Percentiles rank a stretch among this genome's conserved stretches.
phyloP scores from a whole-genome alignment of 2,888 invertebrate genomes.

The Calephelis perditalis region DNA sequence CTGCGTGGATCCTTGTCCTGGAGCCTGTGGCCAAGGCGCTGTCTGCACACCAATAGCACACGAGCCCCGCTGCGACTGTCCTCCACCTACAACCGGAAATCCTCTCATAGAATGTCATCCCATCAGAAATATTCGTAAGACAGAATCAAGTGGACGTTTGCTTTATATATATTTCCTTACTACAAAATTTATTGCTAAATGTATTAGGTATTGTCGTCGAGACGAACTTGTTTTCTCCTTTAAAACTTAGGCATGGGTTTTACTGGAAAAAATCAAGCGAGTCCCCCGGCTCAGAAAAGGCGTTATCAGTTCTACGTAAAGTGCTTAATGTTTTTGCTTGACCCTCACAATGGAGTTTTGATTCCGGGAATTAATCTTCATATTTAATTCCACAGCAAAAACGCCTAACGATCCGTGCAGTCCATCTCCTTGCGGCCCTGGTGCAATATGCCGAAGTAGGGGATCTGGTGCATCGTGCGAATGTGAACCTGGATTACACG shows the following conservation, averaged over 20 bases:
- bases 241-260: slow-evolving; percentile 78
- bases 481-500: slow-evolving; percentile 84
- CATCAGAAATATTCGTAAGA: slow-evolving; percentile 72
- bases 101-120: slow-evolving; percentile 83
- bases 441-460: slow-evolving; percentile 87
- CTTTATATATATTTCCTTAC: slow-evolving; percentile 35
- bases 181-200: slow-evolving; percentile 30
- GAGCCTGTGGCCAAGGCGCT: slow-evolving; percentile 85
- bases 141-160: slow-evolving; percentile 60
- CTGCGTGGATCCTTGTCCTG: slow-evolving; percentile 86
- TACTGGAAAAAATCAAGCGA: slow-evolving; percentile 61
- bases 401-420: slow-evolving; percentile 85
- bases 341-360: slow-evolving; percentile 9
- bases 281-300: slow-evolving; percentile 25
- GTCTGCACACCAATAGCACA: slow-evolving; percentile 84
- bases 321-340: slow-evolving; percentile 51
- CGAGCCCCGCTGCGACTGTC: slow-evolving; percentile 84
- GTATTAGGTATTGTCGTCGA: slow-evolving; percentile 19
- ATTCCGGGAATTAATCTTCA: not conserved
- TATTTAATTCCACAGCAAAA: slow-evolving; percentile 49
- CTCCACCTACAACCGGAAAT: slow-evolving; percentile 83
- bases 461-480: slow-evolving; percentile 85
- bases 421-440: slow-evolving; percentile 89
- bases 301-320: slow-evolving; percentile 30
- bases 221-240: slow-evolving; percentile 59